phyloP scores from a whole-genome alignment of 2,113 vertebrate genomes.

The Corvus moneduloides region DNA sequence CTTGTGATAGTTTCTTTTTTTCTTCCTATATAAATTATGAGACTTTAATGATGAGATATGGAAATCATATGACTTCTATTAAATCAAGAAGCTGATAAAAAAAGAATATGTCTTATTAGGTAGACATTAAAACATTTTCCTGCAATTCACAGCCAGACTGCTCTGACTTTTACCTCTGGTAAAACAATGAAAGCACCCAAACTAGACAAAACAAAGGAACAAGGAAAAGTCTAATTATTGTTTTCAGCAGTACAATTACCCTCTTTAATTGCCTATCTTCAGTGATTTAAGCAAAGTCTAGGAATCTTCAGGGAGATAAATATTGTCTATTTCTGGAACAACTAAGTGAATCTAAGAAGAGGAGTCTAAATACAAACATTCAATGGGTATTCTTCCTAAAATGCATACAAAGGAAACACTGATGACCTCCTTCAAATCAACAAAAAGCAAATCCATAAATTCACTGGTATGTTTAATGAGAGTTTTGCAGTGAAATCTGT shows the following conservation, averaged over 20 bases:
- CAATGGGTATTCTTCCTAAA: neutral
- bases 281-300: slow-evolving; percentile 32
- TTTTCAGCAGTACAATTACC: slow-evolving; percentile 38
- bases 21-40: neutral
- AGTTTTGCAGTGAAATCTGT: neutral
- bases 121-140: neutral
- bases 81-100: neutral
- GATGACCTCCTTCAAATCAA: neutral
- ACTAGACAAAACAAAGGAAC: neutral
- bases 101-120: neutral
- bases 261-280: slow-evolving; percentile 13
- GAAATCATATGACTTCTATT: neutral
- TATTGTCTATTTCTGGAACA: slow-evolving; percentile 20
- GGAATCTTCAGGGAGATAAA: slow-evolving; percentile 10
- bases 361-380: neutral
- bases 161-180: neutral
- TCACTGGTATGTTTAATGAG: neutral
- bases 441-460: neutral
- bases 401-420: neutral
- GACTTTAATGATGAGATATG: neutral
- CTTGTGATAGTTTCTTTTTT: neutral
- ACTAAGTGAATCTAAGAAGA: neutral
- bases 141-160: neutral
- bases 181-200: slow-evolving; percentile 7
- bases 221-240: slow-evolving; percentile 29